Conservation (phyloP, 1,140 invertebrate species). For the Drosophila yakuba region DNA sequence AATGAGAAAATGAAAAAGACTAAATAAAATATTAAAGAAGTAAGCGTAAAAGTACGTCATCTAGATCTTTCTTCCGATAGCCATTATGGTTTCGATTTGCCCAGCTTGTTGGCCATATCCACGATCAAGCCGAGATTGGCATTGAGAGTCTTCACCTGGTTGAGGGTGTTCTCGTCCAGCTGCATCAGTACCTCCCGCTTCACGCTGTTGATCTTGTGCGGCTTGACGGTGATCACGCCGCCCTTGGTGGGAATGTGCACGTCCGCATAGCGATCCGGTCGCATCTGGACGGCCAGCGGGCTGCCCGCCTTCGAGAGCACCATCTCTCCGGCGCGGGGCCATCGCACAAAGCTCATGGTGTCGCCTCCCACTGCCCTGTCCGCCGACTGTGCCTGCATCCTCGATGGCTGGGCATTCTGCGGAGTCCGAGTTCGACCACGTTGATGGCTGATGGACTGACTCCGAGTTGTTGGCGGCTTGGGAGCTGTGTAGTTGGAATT, state of each 20-base stretch:
- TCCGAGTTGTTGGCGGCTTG: conserved; percentile 2
- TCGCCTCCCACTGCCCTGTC: conserved; percentile 1
- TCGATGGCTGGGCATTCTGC: not conserved
- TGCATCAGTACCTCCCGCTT: conserved; percentile 58
- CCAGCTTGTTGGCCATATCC: conserved; percentile 44
- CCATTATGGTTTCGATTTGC: not conserved
- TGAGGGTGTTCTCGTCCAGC: conserved; percentile 56
- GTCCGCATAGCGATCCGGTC: conserved; percentile 85
- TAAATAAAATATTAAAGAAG: conserved; percentile 82
- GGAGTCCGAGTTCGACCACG: conserved; percentile 27
- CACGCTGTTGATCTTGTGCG: conserved; percentile 44
- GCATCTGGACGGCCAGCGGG: conserved; percentile 85
- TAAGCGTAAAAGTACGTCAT: conserved; percentile 44
- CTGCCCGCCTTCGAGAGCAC: conserved; percentile 87
- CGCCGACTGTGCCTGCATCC: conserved; percentile 20
- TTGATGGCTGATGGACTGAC: conserved; percentile 16
- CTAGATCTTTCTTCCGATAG: not conserved
- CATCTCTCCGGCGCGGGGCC: conserved; percentile 86
- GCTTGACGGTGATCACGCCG: conserved; percentile 82
- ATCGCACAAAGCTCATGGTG: conserved; percentile 85
- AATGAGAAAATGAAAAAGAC: conserved; percentile 81
- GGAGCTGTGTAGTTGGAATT: not conserved
- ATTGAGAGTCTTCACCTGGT: conserved; percentile 65
- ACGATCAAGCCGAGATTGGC: conserved; percentile 65
- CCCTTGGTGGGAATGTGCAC: conserved; percentile 86